phyloP scores from a whole-genome alignment of 2,888 invertebrate genomes.

The Pocota personata region DNA sequence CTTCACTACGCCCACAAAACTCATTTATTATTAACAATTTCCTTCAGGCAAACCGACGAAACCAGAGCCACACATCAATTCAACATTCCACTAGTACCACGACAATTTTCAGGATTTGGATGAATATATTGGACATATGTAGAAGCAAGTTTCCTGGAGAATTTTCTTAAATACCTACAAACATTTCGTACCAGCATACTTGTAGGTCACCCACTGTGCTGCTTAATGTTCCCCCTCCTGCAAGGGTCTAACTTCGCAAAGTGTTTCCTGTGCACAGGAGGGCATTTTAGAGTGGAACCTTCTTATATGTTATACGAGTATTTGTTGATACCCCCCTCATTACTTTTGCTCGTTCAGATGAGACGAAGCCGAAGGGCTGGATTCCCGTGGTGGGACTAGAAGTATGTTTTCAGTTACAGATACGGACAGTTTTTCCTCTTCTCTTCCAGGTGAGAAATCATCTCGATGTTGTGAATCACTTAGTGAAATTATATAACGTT shows the following conservation, averaged over 20 bases:
- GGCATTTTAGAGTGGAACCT: neutral
- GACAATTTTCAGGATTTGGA: neutral
- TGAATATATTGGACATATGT: neutral
- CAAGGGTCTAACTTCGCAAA: neutral
- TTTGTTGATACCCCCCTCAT: conserved; percentile 12
- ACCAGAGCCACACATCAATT: conserved; percentile 37
- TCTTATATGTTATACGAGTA: neutral
- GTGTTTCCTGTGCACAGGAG: neutral
- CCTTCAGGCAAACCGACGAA: conserved; percentile 3
- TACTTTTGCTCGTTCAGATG: conserved; percentile 37
- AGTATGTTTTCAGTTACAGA: conserved; percentile 17
- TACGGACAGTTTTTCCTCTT: neutral
- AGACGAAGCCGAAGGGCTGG: neutral
- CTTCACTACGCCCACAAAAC: neutral
- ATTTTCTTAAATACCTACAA: conserved; percentile 11
- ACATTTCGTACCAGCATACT: conserved; percentile 3
- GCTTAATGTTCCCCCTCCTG: neutral
- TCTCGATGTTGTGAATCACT: conserved; percentile 49
- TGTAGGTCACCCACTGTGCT: neutral
- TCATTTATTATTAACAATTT: conserved; percentile 62
- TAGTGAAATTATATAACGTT: conserved; percentile 30
- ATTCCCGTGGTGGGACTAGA: neutral
- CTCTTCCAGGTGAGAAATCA: conserved; percentile 19
- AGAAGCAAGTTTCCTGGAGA: neutral
- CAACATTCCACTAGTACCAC: conserved; percentile 10